These are phyloP conservation scores for Tubulanus polymorphus DNA, from an alignment of 2,888 invertebrate genomes.

Conservation along the genomic window DNA sequence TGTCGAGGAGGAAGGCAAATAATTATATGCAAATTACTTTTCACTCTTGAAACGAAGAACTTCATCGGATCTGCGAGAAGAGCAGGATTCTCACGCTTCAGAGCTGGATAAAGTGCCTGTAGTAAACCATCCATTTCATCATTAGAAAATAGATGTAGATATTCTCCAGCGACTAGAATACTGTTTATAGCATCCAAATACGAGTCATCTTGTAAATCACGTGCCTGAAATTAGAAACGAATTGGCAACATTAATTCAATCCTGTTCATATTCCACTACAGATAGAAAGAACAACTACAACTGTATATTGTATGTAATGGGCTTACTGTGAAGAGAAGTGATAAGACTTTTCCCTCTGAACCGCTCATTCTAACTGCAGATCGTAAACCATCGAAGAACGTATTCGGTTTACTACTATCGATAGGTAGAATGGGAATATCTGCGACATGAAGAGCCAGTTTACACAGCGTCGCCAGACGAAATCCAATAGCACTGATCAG, in stretches of 20 bases:
- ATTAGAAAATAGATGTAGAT: conserved; percentile 52
- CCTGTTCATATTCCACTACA: no score
- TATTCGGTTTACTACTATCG: conserved; percentile 48
- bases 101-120: conserved; percentile 29
- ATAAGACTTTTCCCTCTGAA: conserved; percentile 49
- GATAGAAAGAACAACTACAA: no score
- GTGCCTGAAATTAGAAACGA: conserved; percentile 29
- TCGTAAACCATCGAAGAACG: conserved; percentile 52
- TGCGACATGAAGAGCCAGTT: conserved; percentile 50
- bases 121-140: conserved; percentile 53
- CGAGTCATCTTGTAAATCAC: conserved; percentile 44
- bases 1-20: conserved; percentile 49
- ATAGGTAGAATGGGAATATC: conserved; percentile 47
- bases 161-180: conserved; percentile 49
- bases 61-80: conserved; percentile 47
- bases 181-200: conserved; percentile 53
- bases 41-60: conserved; percentile 50
- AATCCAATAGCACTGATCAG: conserved; percentile 50
- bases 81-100: conserved; percentile 47
- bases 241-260: no score
- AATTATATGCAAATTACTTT: conserved; percentile 50
- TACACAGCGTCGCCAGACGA: conserved; percentile 48
- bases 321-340: conserved; percentile 49
- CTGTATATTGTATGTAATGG: no score
- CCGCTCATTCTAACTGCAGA: conserved; percentile 51